Base-by-base conservation (phyloP, 2,113 vertebrate species). In the Centropus bengalensis region DNA sequence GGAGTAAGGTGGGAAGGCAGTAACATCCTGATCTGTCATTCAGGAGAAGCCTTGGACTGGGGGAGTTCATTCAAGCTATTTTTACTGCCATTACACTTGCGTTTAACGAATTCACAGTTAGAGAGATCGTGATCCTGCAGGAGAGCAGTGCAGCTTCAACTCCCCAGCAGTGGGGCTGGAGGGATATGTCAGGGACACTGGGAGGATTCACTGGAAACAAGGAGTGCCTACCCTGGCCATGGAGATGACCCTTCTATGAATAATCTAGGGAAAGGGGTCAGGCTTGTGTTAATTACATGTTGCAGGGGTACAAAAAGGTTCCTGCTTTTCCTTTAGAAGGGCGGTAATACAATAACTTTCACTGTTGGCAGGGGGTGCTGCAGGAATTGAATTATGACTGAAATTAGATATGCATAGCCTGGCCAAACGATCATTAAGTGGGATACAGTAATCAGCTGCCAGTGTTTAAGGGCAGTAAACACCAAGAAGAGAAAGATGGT, bases 341-440 rank as follows among this genome's bases (percentile, higher is more conserved):
- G 74, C n/a, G 89, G 89, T 86, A 90, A 89, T 30, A 94, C 88
- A 94, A 23, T 89, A 90, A 82, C 88, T 95, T 94, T 62, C 52
- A 26, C 76, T 96, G 95, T 67, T 94, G 91, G 95, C 93, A 96
- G 94, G 93, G 93, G 82, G 85, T 96, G 93, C 93, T 90, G 82
- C 93, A 90, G 93, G 94, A 71, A 78, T 60, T 83, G 89, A 97
- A 42, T 95, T 96, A 96, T 94, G 90, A 32, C 82, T 96, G 93
- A 95, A 96, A 96, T 95, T 19, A 95, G 94, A 95, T 96, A 97
- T 86, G 94, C 79, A 89, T 40, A 78, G 91, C 85, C 90, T 88
- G 86, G 93, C 94, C 88, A 88, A 97, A 96, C 4, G 73, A 90
- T 96, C 96, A 97, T 96, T 96, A 93, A 93, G 94, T 94, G 96